Evolutionary conservation across 2,797 vertebrate species (phyloP), one percentile per base, ranked within the genome.

Genomic region (Pseudochirops cupreus): DNA sequence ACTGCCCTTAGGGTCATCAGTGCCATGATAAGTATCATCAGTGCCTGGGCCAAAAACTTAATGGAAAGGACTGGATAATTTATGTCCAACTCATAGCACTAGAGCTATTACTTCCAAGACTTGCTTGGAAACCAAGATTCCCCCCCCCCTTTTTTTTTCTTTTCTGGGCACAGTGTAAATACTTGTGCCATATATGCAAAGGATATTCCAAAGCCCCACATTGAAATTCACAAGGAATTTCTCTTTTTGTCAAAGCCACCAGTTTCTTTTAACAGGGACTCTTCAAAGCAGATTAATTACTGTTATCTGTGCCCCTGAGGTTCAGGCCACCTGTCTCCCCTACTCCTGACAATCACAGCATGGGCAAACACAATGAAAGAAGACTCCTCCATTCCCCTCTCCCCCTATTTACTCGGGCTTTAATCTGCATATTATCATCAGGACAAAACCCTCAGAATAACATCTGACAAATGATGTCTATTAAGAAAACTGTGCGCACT

Each of bases 391-490:
- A 56, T 95, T 59, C 26, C 74, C 97, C 58, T 92, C 58, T 12
- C 1, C 93, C 57, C 2, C 95, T 97, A 98, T 98, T 99, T 98
- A 98, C 99, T 99, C 98, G 99, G 98, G 96, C 97, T 99, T 98
- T 99, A 98, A 99, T 99, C 98, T 99, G 97, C 98, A 98, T 98
- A 98, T 99, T 98, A 98, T 98, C 98, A 98, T 98, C 98, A 98
- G 96, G 97, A 98, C 98, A 98, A 98, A 98, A 98, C 97, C 98
- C 98, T 99, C 97, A 94, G 97, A 98, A 98, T 98, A 98, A 98
- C 97, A 95, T 98, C 98, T 99, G 99, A 99, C 98, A 99, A 99
- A 99, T 98, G 98, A 98, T 5, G 95, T 98, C 98, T 98, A 98
- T 99, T 99, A 98, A 98, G 98, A 97, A 98, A 94, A 94, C 97